A percentile compares a stretch with the other conserved stretches of the same genome.
Evolutionary conservation across 2,797 vertebrate species (phyloP).

Genomic region (Cephalopachus bancanus): DNA sequence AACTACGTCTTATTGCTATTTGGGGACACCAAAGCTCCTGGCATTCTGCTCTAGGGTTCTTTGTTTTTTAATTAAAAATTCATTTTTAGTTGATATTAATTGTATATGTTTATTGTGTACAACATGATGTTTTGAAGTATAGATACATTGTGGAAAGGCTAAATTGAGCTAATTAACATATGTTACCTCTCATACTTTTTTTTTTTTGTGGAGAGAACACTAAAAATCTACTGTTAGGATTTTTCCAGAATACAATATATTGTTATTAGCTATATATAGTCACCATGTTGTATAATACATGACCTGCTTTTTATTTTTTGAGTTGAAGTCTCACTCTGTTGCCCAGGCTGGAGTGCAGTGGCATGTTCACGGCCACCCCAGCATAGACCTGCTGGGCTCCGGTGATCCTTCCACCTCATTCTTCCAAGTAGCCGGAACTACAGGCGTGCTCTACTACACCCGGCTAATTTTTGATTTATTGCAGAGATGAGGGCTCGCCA

Average conservation of each 20-base stretch:
- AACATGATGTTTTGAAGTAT: background rate
- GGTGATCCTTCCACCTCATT: no score
- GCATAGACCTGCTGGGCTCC: no score
- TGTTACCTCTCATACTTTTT: background rate
- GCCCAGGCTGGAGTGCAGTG: no score
- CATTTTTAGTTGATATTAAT: background rate
- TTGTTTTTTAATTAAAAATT: background rate
- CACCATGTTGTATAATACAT: background rate
- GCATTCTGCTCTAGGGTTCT: background rate
- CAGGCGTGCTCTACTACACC: no score
- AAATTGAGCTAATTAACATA: background rate
- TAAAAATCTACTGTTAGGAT: background rate
- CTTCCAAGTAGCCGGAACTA: no score
- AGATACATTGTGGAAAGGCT: background rate
- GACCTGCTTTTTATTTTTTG: background rate
- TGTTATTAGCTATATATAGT: background rate
- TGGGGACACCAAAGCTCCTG: background rate
- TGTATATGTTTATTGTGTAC: background rate
- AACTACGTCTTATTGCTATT: constrained; percentile 6
- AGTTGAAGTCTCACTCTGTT: no score
- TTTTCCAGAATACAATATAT: background rate
- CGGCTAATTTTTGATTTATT: no score
- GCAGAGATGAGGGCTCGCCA: no score
- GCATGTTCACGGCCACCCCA: no score
- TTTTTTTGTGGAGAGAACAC: background rate